Conservation (phyloP, 1,140 invertebrate genomes). For the Pinna nobilis region DNA sequence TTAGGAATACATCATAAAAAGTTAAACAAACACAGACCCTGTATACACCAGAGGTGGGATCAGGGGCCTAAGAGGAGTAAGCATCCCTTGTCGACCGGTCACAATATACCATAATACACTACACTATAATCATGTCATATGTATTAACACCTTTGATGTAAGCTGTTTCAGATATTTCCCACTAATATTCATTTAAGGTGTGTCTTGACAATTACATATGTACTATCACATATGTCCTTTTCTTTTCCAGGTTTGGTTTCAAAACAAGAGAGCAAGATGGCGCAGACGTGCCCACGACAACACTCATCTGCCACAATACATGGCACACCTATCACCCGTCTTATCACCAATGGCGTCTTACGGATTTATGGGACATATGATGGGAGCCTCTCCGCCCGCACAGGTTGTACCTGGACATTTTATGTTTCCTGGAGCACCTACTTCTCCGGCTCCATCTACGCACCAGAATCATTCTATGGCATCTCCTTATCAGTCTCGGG, state of each 20-base stretch:
- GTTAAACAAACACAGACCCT: no score
- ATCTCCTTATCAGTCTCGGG: conserved; percentile 33
- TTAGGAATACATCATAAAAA: no score
- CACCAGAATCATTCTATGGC: conserved; percentile 15
- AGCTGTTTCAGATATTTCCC: no score
- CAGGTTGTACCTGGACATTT: conserved; percentile 36
- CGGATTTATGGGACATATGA: conserved; percentile 32
- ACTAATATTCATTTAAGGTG: no score
- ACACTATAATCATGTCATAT: no score
- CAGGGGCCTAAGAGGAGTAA: no score
- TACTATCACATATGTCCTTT: not conserved
- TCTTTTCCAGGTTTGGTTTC: conserved; percentile 50
- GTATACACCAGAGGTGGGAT: no score
- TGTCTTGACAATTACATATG: no score
- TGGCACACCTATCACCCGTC: conserved; percentile 24
- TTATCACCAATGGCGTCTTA: conserved; percentile 37
- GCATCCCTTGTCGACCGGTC: no score
- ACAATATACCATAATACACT: no score
- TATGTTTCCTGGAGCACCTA: conserved; percentile 14
- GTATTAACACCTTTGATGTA: no score
- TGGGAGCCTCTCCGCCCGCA: conserved; percentile 28
- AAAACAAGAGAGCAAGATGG: conserved; percentile 54
- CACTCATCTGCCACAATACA: conserved; percentile 13
- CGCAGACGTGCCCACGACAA: conserved; percentile 37
- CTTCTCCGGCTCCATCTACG: conserved; percentile 25